Percentiles rank a stretch among this genome's conserved stretches.
Conservation (phyloP, 2,888 invertebrate species). For the Serrognathus titanus region DNA sequence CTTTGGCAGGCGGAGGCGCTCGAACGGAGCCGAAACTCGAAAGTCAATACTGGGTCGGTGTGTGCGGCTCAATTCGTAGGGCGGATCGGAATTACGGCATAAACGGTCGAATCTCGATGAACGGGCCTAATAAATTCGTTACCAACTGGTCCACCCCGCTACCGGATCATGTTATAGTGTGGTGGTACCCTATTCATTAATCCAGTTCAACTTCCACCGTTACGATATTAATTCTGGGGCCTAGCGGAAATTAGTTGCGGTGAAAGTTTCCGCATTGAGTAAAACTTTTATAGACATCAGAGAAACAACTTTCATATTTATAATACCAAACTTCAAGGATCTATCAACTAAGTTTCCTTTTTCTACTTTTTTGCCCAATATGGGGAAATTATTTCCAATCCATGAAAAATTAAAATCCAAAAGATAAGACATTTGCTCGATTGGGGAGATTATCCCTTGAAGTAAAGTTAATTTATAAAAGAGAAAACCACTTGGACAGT, state of each 20-base stretch:
- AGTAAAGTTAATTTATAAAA: no score
- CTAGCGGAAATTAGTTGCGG: background rate
- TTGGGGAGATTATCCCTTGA: no score
- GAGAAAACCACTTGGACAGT: no score
- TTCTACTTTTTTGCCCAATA: no score
- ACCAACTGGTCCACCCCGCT: background rate
- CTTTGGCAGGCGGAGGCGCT: slow-evolving; percentile 37
- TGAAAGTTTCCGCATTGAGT: background rate
- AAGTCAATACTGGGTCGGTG: slow-evolving; percentile 45
- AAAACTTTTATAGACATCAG: background rate
- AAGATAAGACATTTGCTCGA: no score
- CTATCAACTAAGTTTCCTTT: no score
- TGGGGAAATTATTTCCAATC: no score
- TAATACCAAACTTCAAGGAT: no score
- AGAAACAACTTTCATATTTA: background rate
- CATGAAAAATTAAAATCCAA: no score
- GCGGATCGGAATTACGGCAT: slow-evolving; percentile 27
- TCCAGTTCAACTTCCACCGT: background rate
- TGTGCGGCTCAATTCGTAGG: slow-evolving; percentile 34
- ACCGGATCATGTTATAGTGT: background rate
- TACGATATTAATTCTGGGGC: background rate
- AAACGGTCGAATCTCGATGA: slow-evolving; percentile 7
- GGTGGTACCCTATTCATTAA: background rate
- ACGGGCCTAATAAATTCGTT: slow-evolving; percentile 5
- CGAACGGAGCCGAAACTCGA: slow-evolving; percentile 39